Evolutionary conservation across 2,797 vertebrate species (phyloP), one percentile per base, ranked within the genome.

Genomic region (Sebastes diaconus): DNA sequence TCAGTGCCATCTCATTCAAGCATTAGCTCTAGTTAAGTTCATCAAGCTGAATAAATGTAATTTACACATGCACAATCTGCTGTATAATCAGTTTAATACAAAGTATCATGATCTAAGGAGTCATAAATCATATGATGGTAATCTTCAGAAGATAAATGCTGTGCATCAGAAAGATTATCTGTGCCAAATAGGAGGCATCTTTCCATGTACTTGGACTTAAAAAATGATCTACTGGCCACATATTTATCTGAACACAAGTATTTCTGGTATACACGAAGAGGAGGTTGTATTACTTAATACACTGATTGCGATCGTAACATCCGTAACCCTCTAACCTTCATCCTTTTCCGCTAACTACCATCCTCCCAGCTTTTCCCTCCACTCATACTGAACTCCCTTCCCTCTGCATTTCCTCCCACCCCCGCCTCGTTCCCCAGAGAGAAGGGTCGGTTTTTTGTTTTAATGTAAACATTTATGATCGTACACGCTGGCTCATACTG

Each of bases 371-470:
- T 50, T 75, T 30, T 76, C 58, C 30, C 75, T 69, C 34, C 58
- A 4, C 55, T 83, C 50, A 52, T 22, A 8, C 36, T 63, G 30
- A 68, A 24, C 84, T 85, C 79, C 69, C 72, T 73, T 68, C 63
- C 42, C 8, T 18, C 79, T 60, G 34, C 74, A 65, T 87, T 87
- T 91, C 85, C 85, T 88, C 80, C 83, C 64, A 36, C 76, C 64
- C 68, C 73, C 7, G 7, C 29, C 57, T 34, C 18, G 5, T 9
- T 75, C 88, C 68, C 73, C 6, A 8, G 69, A 68, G 75, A 80
- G 68, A 59, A 9, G 22, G 6, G 27, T 11, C 9, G 16, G 7
- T 79, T 82, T 58, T 81, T 67, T 71, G 29, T 81, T 78, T 74
- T 55, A 78, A 73, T 75, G 77, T 78, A 87, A 92, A 86, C 82